Evolutionary conservation across 2,888 invertebrate species (phyloP), one percentile per base, ranked within the genome.

Genomic region (Amorpha juglandis): DNA sequence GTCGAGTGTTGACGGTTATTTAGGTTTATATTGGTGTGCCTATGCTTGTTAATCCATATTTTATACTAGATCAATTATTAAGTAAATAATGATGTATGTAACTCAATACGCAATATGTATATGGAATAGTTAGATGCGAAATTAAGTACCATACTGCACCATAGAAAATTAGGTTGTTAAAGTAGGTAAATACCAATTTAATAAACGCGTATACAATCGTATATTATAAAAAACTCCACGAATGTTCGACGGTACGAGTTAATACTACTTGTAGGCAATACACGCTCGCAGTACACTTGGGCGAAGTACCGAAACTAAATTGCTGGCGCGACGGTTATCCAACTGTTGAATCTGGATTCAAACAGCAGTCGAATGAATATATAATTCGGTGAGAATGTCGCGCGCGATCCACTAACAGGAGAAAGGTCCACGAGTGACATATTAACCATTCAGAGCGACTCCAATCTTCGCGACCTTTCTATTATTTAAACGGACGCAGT

Each of bases 391-490:
- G 77, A 82, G 82, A 84, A 86, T 82, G 90, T 88, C 88, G 82
- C 84, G 78, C 81, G 81, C 87, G 87, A 84, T 86, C 81, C 80
- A 81, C 86, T 86, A 84, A 86, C 84, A 80, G 82, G 79, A 78
- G 83, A 87, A 89, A 90, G 89, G 91, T 91, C 85, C 91, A 87
- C 90, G 78, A 86, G 91, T 87, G 91, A 89, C 91, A 85, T 90
- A 92, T 93, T 92, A 92, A 92, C 92, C 91, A 93, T 91, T 91
- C 91, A 79, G 82, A 83, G 82, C 76, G 86, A 80, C 86, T 89
- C 90, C 92, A 92, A 92, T 92, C 92, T 91, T 84, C 88, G 88
- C 87, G 88, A 84, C 90, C 83, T 87, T 85, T 93, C 85, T 90
- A 92, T 92, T 93, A 93, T 93, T 92, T 91, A 93, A 88, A 79